phyloP scores from a whole-genome alignment of 2,797 vertebrate genomes.

The Choloepus didactylus region DNA sequence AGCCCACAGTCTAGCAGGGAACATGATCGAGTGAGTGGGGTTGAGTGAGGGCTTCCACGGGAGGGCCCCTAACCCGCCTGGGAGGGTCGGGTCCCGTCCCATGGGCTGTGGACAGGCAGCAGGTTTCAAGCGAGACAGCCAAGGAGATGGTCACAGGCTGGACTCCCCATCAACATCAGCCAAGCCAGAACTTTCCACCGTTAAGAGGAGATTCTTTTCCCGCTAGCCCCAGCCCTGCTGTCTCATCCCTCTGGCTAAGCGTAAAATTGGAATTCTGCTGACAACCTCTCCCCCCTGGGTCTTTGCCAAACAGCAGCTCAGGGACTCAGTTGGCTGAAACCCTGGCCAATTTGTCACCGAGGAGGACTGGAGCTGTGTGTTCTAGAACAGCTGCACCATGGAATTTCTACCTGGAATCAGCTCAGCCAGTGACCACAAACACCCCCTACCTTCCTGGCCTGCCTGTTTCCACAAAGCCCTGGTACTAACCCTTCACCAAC shows the following conservation, averaged over 20 bases:
- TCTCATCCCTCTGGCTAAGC: neutral
- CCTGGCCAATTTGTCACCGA: too few species aligned
- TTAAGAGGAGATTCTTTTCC: neutral
- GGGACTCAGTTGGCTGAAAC: neutral
- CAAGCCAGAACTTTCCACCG: neutral
- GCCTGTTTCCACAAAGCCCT: neutral
- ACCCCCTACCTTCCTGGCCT: neutral
- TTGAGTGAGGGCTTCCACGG: rapidly evolving
- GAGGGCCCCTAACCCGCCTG: rapidly evolving
- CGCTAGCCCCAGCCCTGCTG: rapidly evolving
- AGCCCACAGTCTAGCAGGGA: neutral
- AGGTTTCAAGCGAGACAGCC: neutral
- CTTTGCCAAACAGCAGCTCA: neutral
- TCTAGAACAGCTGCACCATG: too few species aligned
- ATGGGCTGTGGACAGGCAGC: rapidly evolving
- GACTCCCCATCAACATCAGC: neutral
- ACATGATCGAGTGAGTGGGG: rapidly evolving
- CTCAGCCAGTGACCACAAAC: too few species aligned
- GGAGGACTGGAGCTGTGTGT: neutral
- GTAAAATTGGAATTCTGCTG: neutral
- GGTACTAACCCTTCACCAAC: neutral
- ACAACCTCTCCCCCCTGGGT: neutral
- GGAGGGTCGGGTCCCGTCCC: too few species aligned
- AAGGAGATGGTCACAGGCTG: neutral
- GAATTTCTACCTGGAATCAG: neutral